A percentile compares a stretch with the other conserved stretches of the same genome.
Evolutionary conservation across 1,140 invertebrate species (phyloP).

Genomic region (Euglossa dilemma): DNA sequence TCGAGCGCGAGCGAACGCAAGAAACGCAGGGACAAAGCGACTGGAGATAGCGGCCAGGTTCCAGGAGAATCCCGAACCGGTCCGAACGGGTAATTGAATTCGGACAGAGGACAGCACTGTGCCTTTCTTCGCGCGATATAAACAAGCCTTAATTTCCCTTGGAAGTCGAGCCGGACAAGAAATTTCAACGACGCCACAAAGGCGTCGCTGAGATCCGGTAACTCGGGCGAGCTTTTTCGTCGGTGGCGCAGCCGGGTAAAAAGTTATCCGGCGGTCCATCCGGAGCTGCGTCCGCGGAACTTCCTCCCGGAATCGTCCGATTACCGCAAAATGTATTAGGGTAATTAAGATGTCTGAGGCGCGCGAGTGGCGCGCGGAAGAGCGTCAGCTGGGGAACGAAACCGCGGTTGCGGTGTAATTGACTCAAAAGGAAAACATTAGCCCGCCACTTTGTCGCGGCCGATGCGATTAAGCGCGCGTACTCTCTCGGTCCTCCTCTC

Average conservation of each 20-base stretch:
- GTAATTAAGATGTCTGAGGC: conserved; percentile 40
- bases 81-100: not conserved
- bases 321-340: conserved; percentile 43
- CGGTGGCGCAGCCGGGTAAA: not conserved
- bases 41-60: no score
- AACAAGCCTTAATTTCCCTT: not conserved
- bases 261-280: conserved; percentile 21
- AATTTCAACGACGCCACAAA: not conserved
- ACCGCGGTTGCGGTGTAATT: conserved; percentile 24
- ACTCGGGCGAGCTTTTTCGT: conserved; percentile 4
- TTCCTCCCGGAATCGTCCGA: conserved; percentile 24
- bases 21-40: no score
- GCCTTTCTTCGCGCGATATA: not conserved
- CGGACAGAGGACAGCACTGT: not conserved
- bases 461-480: conserved; percentile 10
- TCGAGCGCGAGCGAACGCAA: no score
- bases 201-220: not conserved
- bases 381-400: conserved; percentile 8
- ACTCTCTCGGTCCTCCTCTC: not conserved
- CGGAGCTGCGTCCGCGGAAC: not conserved
- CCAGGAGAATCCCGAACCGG: no score
- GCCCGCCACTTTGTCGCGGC: conserved; percentile 23
- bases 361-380: not conserved
- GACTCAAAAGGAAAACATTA: conserved; percentile 36
- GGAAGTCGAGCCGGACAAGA: not conserved